Evolutionary conservation across 2,888 invertebrate genomes (phyloP).

Genomic region (Cryptophagus acutangulus): DNA sequence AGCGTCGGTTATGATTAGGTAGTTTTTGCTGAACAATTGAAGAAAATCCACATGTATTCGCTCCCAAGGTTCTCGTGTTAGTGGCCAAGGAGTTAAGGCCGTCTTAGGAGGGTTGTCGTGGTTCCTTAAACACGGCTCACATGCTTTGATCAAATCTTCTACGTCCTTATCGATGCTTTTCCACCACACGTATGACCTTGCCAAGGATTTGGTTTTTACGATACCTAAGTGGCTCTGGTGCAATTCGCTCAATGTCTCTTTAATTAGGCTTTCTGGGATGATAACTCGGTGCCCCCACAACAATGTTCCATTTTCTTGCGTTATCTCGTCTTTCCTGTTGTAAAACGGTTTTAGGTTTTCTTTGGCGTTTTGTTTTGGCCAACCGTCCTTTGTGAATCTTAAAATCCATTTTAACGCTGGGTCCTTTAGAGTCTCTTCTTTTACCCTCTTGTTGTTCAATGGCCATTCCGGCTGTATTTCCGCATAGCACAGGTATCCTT

Average conservation of each 20-base stretch:
- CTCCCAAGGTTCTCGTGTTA: slow-evolving; percentile 2
- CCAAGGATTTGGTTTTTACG: slow-evolving; percentile 7
- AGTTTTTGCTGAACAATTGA: slow-evolving; percentile 1
- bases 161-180: slow-evolving; percentile 10
- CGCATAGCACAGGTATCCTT: slow-evolving; percentile 1
- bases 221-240: slow-evolving; percentile 26
- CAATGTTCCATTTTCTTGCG: slow-evolving; percentile 8
- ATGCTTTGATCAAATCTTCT: slow-evolving; percentile 13
- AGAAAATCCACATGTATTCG: slow-evolving; percentile 8
- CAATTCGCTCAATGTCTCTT: slow-evolving; percentile 8
- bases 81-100: slow-evolving; percentile 6
- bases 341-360: too few relatives aligned
- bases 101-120: slow-evolving; percentile 8
- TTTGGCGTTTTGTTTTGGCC: too few relatives aligned
- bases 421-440: neutral
- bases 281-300: slow-evolving; percentile 13
- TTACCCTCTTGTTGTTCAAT: slow-evolving; percentile 1
- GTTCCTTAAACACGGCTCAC: too few relatives aligned
- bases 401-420: neutral
- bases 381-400: neutral
- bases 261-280: slow-evolving; percentile 9
- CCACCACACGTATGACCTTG: slow-evolving; percentile 11
- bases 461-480: slow-evolving; percentile 2
- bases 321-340: slow-evolving; percentile 9
- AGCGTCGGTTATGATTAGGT: slow-evolving; percentile 7